phyloP scores from a whole-genome alignment of 2,888 invertebrate species.

The Antheraea yamamai region DNA sequence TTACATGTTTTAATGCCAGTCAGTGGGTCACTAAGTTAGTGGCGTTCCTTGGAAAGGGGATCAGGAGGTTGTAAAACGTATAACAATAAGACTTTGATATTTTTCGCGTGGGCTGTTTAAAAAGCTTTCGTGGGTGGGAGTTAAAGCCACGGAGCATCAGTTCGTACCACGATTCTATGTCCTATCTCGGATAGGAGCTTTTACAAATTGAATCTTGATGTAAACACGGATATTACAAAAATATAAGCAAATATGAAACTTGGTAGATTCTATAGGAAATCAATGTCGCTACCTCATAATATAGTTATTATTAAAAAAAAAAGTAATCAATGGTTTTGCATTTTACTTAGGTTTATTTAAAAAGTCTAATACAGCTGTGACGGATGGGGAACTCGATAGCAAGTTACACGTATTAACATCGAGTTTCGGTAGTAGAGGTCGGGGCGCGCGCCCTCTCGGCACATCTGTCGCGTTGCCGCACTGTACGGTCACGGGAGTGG shows the following conservation, averaged over 20 bases:
- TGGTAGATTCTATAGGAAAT: not conserved
- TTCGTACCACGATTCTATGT: too few species aligned
- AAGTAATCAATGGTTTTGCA: not conserved
- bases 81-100: not conserved
- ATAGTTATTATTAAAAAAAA: not conserved
- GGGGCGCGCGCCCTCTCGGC: not conserved
- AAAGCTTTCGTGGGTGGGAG: not conserved
- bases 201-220: too few species aligned
- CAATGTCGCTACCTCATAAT: not conserved
- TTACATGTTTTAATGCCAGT: not conserved
- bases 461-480: constrained; percentile 8
- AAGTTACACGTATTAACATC: not conserved
- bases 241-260: not conserved
- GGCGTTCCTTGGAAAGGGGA: not conserved
- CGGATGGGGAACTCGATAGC: not conserved
- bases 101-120: not conserved
- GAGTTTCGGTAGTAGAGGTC: constrained; percentile 5
- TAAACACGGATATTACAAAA: not conserved
- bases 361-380: not conserved
- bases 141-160: too few species aligned
- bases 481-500: constrained; percentile 8
- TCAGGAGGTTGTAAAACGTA: too few species aligned
- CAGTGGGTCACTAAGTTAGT: not conserved
- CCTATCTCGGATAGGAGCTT: too few species aligned
- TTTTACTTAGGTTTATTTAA: not conserved